These are phyloP conservation scores for Gorsachius goisagi DNA, from an alignment of 2,113 vertebrate species.

Conservation along the genomic window DNA sequence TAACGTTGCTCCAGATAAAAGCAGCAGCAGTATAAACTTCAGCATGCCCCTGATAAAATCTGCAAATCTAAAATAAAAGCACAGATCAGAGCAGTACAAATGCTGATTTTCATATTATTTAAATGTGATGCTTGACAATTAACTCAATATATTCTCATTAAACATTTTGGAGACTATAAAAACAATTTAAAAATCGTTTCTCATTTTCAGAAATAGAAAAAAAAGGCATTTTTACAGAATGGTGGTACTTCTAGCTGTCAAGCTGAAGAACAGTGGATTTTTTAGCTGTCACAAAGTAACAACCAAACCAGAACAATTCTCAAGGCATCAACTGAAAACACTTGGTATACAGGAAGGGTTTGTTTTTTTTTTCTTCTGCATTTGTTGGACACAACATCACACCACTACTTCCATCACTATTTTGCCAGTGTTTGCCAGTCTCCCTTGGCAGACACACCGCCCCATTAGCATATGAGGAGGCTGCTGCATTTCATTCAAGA, in stretches of 20 bases:
- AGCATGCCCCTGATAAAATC: constrained; percentile 97
- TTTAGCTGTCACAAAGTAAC: constrained; percentile 20
- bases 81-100: constrained; percentile 30
- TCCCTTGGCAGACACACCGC: not conserved
- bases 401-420: not conserved
- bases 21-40: constrained; percentile 93
- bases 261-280: not conserved
- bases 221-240: not conserved
- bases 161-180: not conserved
- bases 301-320: constrained; percentile 34
- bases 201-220: constrained; percentile 5
- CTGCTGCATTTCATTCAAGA: constrained; percentile 20
- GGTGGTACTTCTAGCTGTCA: constrained; percentile 1
- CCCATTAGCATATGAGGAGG: constrained; percentile 41
- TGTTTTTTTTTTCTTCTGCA: not conserved
- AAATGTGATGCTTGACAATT: constrained; percentile 15
- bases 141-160: not conserved
- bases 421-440: constrained; percentile 18
- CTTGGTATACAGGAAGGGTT: not conserved
- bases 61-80: constrained; percentile 86
- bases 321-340: not conserved
- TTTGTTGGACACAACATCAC: constrained; percentile 36
- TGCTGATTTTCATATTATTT: not conserved
- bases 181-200: not conserved
- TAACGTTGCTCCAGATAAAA: constrained; percentile 92